Base-by-base conservation (phyloP, 2,888 invertebrate species). In the Polyploca ridens region DNA sequence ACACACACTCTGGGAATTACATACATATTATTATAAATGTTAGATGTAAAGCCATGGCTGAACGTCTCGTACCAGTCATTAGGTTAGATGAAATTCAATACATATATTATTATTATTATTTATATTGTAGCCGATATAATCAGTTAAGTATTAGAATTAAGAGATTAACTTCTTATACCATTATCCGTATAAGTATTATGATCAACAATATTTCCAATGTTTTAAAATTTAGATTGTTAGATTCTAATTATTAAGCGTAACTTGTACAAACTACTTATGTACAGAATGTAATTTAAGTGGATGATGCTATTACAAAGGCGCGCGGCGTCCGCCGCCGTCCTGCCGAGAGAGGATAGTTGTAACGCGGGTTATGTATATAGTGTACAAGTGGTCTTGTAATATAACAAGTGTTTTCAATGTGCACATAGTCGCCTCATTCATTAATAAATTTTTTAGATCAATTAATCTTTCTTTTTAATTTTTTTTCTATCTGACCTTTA, bases 381-480 rank as follows among this genome's bases (percentile, higher is more conserved):
- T 90, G 90, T 91, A 90, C 88, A 90, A 88, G 89, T 87, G 86
- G 85, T 90, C 85, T 83, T 93, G 90, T 93, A 91, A 89, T 87
- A 88, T 90, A 91, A 89, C 90, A 90, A 90, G 90, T 92, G 91
- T 91, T 93, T 93, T 92, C 90, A 89, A 91, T 93, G 94, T 94
- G 93, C 94, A 94, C 93, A 94, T 94, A 94, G 94, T 94, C 93
- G 93, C 92, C 91, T 93, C 93, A 90, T 93, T 93, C 91, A 93
- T 91, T 91, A 93, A 93, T 92, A 94, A 91, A 93, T 90, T 93
- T 93, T 93, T 91, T 94, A 93, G 94, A 94, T 90, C 91, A 91
- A 91, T 88, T 83, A 85, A 77, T 82, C 72, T 82, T 85, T 86
- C 73, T 75, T 83, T 88, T 86, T 83, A 72, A 77, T 83, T 83